Evolutionary conservation across 2,797 vertebrate species (phyloP), one percentile per base, ranked within the genome.

Genomic region (Macroramphosus scolopax): DNA sequence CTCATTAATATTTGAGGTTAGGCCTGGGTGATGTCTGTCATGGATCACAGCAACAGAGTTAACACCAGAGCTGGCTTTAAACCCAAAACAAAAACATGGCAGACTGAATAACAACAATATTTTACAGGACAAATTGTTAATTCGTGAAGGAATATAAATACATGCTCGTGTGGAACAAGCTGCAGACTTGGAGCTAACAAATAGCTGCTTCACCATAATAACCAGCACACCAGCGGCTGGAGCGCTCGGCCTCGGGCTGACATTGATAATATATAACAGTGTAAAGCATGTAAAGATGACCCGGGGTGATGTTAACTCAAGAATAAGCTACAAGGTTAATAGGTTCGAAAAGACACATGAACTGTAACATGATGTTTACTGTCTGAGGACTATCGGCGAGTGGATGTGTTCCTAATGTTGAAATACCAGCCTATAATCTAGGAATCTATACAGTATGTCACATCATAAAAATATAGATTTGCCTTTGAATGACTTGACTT

Each of bases 281-380:
- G 53, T 59, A 25, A 61, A 44, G 53, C 15, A 20, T 26, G 41
- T 31, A 33, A 50, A 49, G 51, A 48, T 57, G 52, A 62, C 55
- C 29, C 13, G 15, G 24, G n/a, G 38, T 33, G 5, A 20, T 38
- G 50, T 50, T 12, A 38, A 46, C 35, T 41, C 1, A 1, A 10
- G 40, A 40, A 47, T 50, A 44, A 30, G 56, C 18, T 15, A 36
- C 3, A 26, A 31, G 37, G 46, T 59, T 43, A 58, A 18, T 12
- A 12, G 12, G 18, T 26, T 53, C 3, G 40, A 31, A 49, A 47
- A 49, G 20, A 44, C 3, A 16, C n/a, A 8, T 35, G 30, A 11
- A 14, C 34, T 17, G 17, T 12, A 32, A 31, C 25, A 45, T 9
- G 17, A 38, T 31, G 34, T 52, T 44, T 34, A 14, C 16, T 22